Evolutionary conservation across 92 coral and sea anemone genomes (phyloP).

Genomic region (Phenganax marumi): DNA sequence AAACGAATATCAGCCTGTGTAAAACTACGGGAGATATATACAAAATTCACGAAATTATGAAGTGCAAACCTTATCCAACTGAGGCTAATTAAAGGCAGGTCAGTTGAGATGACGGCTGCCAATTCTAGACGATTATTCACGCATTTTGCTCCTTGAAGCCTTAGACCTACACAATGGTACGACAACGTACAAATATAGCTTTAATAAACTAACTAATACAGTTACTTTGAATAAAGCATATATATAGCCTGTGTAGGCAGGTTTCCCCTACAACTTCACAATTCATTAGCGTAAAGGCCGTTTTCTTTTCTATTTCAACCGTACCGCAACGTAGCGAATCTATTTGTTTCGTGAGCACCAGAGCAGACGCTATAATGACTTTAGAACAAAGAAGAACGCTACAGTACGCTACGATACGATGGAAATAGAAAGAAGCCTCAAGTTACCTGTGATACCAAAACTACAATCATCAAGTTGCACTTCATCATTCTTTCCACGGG

Average conservation of each 20-base stretch:
- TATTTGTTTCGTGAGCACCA: too few relatives aligned
- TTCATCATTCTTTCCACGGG: constrained; percentile 81
- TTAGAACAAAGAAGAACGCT: too few relatives aligned
- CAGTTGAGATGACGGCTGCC: constrained; percentile 85
- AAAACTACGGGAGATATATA: background rate
- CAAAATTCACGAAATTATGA: background rate
- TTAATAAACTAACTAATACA: background rate
- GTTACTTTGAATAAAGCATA: background rate
- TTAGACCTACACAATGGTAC: constrained; percentile 58
- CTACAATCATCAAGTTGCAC: constrained; percentile 92
- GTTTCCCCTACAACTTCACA: too few relatives aligned
- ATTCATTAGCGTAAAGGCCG: too few relatives aligned
- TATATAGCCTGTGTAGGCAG: background rate
- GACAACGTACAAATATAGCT: background rate
- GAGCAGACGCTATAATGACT: too few relatives aligned
- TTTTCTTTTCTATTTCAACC: too few relatives aligned
- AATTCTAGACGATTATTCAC: constrained; percentile 78
- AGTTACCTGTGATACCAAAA: constrained; percentile 88
- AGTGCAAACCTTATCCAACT: constrained; percentile 90
- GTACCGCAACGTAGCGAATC: too few relatives aligned
- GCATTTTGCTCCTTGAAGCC: constrained; percentile 91
- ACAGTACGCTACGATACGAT: too few relatives aligned
- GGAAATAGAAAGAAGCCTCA: too few relatives aligned
- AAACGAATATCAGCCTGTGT: background rate
- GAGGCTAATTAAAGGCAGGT: constrained; percentile 84